A percentile compares a stretch with the other conserved stretches of the same genome.
These are phyloP conservation scores for Percopsis omiscomaycus DNA, from an alignment of 2,797 vertebrate species.

Conservation along the genomic window DNA sequence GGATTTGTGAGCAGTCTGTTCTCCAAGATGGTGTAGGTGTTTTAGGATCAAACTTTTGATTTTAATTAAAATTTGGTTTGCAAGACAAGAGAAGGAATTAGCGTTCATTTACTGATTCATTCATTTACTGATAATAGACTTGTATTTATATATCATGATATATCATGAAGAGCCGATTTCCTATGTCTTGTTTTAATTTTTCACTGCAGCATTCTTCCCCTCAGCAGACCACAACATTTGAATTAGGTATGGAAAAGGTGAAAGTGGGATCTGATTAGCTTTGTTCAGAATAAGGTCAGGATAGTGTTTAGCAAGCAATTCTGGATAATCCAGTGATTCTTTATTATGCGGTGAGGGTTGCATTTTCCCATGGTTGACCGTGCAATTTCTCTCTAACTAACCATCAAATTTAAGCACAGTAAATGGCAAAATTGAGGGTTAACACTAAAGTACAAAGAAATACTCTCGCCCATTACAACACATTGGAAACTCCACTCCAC, in stretches of 20 bases:
- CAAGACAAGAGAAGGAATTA: background rate
- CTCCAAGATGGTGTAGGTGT: background rate
- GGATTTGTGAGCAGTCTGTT: too few species aligned
- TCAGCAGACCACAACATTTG: conserved; percentile 14
- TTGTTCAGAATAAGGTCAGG: conserved; percentile 42
- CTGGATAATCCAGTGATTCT: conserved; percentile 10
- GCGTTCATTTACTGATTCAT: background rate
- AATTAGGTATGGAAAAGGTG: conserved; percentile 40
- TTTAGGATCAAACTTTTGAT: conserved; percentile 9
- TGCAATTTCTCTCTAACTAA: conserved; percentile 7
- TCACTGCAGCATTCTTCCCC: conserved; percentile 8
- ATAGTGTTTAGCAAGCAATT: conserved; percentile 32
- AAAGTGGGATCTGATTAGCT: conserved; percentile 36
- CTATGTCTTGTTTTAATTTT: conserved; percentile 15
- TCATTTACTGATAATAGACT: too few species aligned
- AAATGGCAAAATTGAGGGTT: background rate
- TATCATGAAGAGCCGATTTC: conserved; percentile 3
- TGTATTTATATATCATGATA: background rate
- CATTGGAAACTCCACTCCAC: conserved; percentile 9
- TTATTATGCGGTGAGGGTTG: conserved; percentile 17
- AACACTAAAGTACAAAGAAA: background rate
- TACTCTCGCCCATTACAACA: background rate
- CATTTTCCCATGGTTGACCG: conserved; percentile 5
- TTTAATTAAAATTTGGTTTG: conserved; percentile 7
- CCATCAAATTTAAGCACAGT: conserved; percentile 20